A percentile compares a stretch with the other conserved stretches of the same genome.
These are phyloP conservation scores for Microtus pennsylvanicus DNA, from an alignment of 2,113 vertebrate species.

Conservation along the genomic window DNA sequence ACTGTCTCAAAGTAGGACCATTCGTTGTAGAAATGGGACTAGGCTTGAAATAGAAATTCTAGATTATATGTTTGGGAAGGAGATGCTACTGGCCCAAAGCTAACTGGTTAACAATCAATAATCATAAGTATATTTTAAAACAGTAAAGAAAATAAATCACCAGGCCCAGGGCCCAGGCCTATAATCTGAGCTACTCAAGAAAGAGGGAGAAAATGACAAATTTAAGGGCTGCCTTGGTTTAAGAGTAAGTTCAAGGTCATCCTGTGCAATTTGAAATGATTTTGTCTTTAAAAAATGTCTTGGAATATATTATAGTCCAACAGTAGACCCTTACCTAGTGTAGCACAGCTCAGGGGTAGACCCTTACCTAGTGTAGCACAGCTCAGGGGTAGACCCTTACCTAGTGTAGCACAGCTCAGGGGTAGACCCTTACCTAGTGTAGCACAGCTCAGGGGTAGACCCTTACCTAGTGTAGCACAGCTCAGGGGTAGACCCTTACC, in stretches of 20 bases:
- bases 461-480: too few relatives aligned
- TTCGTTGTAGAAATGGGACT: not conserved
- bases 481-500: too few relatives aligned
- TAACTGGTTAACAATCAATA: not conserved
- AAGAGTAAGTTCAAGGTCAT: not conserved
- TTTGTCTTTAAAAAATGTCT: not conserved
- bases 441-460: not conserved
- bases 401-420: too few relatives aligned
- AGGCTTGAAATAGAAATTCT: not conserved
- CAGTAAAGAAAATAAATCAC: not conserved
- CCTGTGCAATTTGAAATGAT: not conserved
- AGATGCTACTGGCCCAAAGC: not conserved
- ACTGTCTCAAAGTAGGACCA: not conserved
- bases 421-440: not conserved
- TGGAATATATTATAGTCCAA: not conserved
- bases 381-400: too few relatives aligned
- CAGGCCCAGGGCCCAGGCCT: not conserved
- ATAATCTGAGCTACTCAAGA: not conserved
- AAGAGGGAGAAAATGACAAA: not conserved
- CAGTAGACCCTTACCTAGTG: too few relatives aligned
- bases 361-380: not conserved
- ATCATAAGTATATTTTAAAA: not conserved
- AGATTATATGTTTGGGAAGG: accelerated
- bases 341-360: too few relatives aligned
- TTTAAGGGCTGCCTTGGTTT: not conserved